These are phyloP conservation scores for Hydroisotoma schaefferi DNA, from an alignment of 2,888 invertebrate species.

Conservation along the genomic window DNA sequence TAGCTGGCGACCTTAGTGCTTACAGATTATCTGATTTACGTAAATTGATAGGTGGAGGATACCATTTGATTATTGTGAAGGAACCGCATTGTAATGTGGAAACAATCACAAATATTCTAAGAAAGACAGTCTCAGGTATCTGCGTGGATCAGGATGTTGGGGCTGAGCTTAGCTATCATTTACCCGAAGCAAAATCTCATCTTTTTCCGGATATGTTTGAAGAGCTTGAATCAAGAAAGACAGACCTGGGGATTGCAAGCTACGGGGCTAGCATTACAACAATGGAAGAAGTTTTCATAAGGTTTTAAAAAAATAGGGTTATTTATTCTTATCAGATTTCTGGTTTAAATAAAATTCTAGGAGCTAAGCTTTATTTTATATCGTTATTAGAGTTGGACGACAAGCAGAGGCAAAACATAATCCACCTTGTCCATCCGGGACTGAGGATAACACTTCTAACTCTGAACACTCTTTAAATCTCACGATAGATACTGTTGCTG, in stretches of 20 bases:
- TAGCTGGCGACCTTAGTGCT: too few species aligned
- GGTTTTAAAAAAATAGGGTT: constrained; percentile 50
- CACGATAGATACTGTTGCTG: constrained; percentile 12
- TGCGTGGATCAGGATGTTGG: constrained; percentile 68
- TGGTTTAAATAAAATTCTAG: neutral
- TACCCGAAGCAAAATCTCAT: constrained; percentile 62
- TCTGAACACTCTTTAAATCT: neutral
- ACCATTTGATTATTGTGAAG: constrained; percentile 70
- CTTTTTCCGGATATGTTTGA: constrained; percentile 66
- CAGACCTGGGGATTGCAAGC: constrained; percentile 64
- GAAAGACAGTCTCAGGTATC: constrained; percentile 63
- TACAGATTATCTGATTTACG: neutral
- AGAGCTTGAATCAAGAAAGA: constrained; percentile 62
- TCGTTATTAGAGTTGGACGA: constrained; percentile 19
- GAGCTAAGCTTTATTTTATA: neutral
- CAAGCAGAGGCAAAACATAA: constrained; percentile 21
- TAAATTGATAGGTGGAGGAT: constrained; percentile 57
- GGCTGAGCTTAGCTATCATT: constrained; percentile 67
- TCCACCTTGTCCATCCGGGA: neutral
- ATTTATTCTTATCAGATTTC: neutral
- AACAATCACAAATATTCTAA: constrained; percentile 61
- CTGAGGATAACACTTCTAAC: neutral
- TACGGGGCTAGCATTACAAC: constrained; percentile 60
- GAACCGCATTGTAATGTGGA: constrained; percentile 52
- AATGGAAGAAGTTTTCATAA: constrained; percentile 43